Percentiles rank a stretch among this genome's conserved stretches.
Conservation (phyloP, 2,113 vertebrate genomes). For the Ranitomeya imitator region DNA sequence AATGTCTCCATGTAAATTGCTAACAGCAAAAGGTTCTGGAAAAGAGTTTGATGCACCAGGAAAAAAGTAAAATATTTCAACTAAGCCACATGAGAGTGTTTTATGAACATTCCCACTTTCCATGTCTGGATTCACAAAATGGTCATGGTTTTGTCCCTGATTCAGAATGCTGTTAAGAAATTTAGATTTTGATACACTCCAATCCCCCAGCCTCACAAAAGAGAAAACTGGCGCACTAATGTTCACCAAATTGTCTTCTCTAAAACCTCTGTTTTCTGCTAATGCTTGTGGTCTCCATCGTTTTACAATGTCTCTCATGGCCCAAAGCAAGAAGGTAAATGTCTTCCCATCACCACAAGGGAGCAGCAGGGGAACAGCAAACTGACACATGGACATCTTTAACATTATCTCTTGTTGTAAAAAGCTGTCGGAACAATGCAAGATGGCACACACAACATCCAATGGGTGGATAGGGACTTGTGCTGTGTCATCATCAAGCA, state of each 20-base stretch:
- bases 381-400: conserved; percentile 74
- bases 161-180: conserved; percentile 73
- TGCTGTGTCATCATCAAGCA: fast-evolving
- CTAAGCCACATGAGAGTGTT: conserved; percentile 74
- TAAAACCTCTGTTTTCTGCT: conserved; percentile 1
- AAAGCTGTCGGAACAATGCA: conserved; percentile 73
- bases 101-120: conserved; percentile 64
- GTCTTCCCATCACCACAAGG: conserved; percentile 68
- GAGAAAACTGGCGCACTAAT: conserved; percentile 74
- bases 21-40: conserved; percentile 64
- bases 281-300: conserved; percentile 58
- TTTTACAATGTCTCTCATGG: conserved; percentile 68
- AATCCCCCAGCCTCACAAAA: conserved; percentile 73
- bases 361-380: conserved; percentile 79
- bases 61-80: conserved; percentile 76
- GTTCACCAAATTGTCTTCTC: conserved; percentile 63
- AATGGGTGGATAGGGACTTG: conserved; percentile 69
- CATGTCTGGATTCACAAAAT: conserved; percentile 72
- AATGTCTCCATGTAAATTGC: conserved; percentile 65
- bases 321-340: conserved; percentile 70
- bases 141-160: conserved; percentile 63
- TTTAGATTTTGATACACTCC: conserved; percentile 75
- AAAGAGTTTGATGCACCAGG: conserved; percentile 63
- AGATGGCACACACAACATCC: conserved; percentile 73
- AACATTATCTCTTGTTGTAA: conserved; percentile 71